phyloP scores from a whole-genome alignment of 1,140 invertebrate genomes.

The Gonioctena quinquepunctata region DNA sequence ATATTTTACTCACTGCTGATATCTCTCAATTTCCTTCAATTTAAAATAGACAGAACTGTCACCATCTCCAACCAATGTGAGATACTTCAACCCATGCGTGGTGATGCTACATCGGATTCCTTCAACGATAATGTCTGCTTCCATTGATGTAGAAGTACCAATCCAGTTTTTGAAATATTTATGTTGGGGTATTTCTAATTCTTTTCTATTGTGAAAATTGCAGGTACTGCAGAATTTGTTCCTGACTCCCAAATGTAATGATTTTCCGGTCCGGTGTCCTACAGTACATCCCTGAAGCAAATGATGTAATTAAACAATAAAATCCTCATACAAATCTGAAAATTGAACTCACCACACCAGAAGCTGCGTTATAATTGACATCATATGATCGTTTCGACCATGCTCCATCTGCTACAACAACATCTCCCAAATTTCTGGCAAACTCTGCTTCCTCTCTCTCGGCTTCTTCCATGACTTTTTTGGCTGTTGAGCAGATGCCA shows the following conservation, averaged over 20 bases:
- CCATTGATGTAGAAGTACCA: slow-evolving; percentile 50
- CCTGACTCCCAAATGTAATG: slow-evolving; percentile 39
- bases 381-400: slow-evolving; percentile 27
- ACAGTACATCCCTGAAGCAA: slow-evolving; percentile 30
- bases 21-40: slow-evolving; percentile 4
- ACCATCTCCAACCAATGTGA: slow-evolving; percentile 51
- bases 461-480: slow-evolving; percentile 26
- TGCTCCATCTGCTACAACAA: slow-evolving; percentile 32
- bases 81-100: slow-evolving; percentile 49
- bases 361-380: slow-evolving; percentile 39
- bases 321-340: background rate
- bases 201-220: background rate
- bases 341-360: slow-evolving; percentile 36
- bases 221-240: slow-evolving; percentile 54
- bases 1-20: slow-evolving; percentile 11
- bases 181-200: slow-evolving; percentile 6
- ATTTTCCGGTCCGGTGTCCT: slow-evolving; percentile 21
- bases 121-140: slow-evolving; percentile 50
- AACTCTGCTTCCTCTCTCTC: slow-evolving; percentile 40
- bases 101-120: slow-evolving; percentile 48
- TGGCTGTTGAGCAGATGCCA: background rate
- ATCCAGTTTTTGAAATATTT: slow-evolving; percentile 40
- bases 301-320: background rate
- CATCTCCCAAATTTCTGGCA: slow-evolving; percentile 40
- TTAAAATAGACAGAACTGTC: slow-evolving; percentile 50